Evolutionary conservation across 2,888 invertebrate genomes (phyloP).

Genomic region (Agonopterix subpropinquella): DNA sequence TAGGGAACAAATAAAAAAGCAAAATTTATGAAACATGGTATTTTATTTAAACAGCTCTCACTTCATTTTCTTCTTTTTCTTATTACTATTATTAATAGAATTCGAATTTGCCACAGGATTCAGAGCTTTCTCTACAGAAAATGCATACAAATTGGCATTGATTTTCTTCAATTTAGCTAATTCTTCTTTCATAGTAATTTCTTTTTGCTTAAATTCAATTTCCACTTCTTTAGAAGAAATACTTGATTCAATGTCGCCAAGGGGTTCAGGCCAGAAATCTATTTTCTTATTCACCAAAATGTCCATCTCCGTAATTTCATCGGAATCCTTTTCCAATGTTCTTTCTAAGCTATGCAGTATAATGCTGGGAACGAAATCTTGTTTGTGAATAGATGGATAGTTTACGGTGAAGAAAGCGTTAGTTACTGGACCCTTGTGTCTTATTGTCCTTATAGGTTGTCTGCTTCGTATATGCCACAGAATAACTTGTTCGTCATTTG

Average conservation of each 20-base stretch:
- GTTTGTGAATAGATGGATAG: slow-evolving; percentile 75
- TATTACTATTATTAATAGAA: slow-evolving; percentile 22
- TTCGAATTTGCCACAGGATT: slow-evolving; percentile 23
- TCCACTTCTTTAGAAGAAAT: slow-evolving; percentile 30
- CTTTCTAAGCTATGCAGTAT: slow-evolving; percentile 79
- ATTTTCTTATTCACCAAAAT: slow-evolving; percentile 49
- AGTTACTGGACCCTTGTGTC: slow-evolving; percentile 84
- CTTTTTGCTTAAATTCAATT: slow-evolving; percentile 32
- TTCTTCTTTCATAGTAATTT: slow-evolving; percentile 57
- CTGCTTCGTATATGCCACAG: slow-evolving; percentile 88
- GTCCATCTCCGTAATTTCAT: slow-evolving; percentile 61
- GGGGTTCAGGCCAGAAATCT: slow-evolving; percentile 52
- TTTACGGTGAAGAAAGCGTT: slow-evolving; percentile 81
- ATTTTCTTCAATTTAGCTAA: slow-evolving; percentile 70
- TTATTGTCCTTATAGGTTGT: slow-evolving; percentile 81
- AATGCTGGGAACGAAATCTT: slow-evolving; percentile 73
- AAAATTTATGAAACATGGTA: too few relatives aligned
- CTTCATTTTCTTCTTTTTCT: slow-evolving; percentile 36
- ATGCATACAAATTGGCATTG: slow-evolving; percentile 77
- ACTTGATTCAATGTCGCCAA: slow-evolving; percentile 19
- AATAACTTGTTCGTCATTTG: slow-evolving; percentile 82
- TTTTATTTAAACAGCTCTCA: background rate
- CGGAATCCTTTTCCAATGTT: slow-evolving; percentile 71
- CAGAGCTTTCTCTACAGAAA: slow-evolving; percentile 64
- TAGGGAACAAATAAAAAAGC: too few relatives aligned